phyloP scores from a whole-genome alignment of 2,113 vertebrate species.

The Mirounga angustirostris region DNA sequence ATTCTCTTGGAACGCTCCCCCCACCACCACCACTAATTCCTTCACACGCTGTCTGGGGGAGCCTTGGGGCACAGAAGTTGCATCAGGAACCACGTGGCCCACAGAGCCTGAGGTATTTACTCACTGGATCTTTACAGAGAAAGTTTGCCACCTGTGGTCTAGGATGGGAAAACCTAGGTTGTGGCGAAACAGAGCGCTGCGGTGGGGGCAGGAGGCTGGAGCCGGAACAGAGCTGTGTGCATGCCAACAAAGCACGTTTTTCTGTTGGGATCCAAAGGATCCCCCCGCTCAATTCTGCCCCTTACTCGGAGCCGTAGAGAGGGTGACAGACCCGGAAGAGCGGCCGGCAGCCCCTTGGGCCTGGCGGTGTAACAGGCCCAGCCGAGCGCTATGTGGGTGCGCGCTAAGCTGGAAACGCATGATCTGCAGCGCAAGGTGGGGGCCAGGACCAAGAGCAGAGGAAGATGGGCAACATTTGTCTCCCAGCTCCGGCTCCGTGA shows the following conservation, averaged over 20 bases:
- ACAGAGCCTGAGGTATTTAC: fast-evolving
- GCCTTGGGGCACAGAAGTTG: fast-evolving
- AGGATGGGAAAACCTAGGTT: neutral
- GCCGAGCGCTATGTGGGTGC: neutral
- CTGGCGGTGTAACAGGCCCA: neutral
- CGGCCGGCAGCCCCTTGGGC: conserved; percentile 55
- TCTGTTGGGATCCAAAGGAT: conserved; percentile 60
- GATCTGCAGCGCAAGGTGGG: neutral
- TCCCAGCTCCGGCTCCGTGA: neutral
- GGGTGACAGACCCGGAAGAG: conserved; percentile 44
- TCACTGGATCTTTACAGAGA: fast-evolving
- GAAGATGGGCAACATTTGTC: fast-evolving
- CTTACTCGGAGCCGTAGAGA: conserved; percentile 60
- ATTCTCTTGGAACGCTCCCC: too few relatives aligned
- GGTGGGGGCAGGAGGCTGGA: neutral
- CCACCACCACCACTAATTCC: fast-evolving
- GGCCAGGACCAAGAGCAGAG: fast-evolving
- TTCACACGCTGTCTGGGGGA: fast-evolving
- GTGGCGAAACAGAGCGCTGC: fast-evolving
- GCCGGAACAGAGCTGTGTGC: neutral
- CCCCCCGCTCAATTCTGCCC: conserved; percentile 59
- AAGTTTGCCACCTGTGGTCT: neutral
- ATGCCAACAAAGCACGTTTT: neutral
- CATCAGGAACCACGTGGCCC: neutral
- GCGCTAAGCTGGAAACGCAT: neutral